Evolutionary conservation across 2,888 invertebrate genomes (phyloP).

Genomic region (Drosophila anomelani): DNA sequence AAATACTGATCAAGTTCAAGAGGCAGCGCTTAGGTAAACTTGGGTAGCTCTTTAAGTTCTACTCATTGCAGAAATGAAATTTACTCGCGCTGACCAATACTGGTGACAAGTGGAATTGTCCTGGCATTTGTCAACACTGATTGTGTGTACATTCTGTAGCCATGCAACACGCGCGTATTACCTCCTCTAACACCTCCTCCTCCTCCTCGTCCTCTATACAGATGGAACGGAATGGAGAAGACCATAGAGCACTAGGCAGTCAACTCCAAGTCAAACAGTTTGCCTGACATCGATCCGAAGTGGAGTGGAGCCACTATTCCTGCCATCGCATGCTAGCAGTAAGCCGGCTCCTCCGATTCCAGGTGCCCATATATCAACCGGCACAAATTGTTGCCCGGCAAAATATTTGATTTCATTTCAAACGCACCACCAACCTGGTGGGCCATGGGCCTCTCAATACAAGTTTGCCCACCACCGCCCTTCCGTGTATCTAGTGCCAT

Average conservation of each 20-base stretch:
- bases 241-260: constrained; percentile 10
- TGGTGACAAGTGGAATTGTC: not conserved
- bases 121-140: constrained; percentile 38
- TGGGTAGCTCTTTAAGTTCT: constrained; percentile 7
- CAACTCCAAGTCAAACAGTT: constrained; percentile 33
- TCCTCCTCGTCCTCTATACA: not conserved
- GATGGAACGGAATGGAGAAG: constrained; percentile 2
- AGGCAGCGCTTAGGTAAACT: not conserved
- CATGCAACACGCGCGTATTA: no score
- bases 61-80: not conserved
- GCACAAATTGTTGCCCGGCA: constrained; percentile 64
- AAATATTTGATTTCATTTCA: constrained; percentile 77
- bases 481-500: not conserved
- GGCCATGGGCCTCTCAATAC: constrained; percentile 32
- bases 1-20: not conserved
- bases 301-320: constrained; percentile 12
- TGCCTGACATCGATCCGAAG: constrained; percentile 36
- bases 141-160: constrained; percentile 4
- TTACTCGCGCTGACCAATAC: constrained; percentile 18
- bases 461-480: constrained; percentile 22
- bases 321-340: not conserved
- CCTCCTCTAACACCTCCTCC: not conserved
- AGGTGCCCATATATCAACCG: constrained; percentile 52
- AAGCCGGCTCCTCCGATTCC: constrained; percentile 3
- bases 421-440: constrained; percentile 40